phyloP scores from a whole-genome alignment of 2,113 vertebrate genomes.

The Alligator mississippiensis region DNA sequence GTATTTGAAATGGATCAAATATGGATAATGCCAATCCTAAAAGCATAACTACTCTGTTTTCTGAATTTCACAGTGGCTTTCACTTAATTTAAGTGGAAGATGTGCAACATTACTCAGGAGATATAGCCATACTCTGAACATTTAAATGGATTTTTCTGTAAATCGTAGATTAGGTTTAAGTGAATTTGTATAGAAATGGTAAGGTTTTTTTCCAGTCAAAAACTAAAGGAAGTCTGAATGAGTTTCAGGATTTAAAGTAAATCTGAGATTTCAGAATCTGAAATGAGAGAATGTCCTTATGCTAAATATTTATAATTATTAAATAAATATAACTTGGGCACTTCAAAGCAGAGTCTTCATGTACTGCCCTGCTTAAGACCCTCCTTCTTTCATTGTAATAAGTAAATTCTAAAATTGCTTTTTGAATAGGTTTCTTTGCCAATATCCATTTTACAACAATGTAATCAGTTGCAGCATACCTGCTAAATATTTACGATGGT shows the following conservation, averaged over 20 bases:
- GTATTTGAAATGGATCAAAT: neutral
- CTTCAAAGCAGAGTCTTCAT: neutral
- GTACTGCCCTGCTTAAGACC: neutral
- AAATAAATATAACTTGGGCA: neutral
- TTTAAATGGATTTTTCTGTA: neutral
- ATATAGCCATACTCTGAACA: neutral
- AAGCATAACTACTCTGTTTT: neutral
- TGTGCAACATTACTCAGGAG: neutral
- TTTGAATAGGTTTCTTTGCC: constrained; percentile 49
- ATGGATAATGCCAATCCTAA: neutral
- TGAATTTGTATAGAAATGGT: neutral
- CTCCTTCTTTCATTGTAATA: constrained; percentile 11
- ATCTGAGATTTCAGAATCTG: neutral
- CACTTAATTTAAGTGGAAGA: neutral
- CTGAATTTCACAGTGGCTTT: neutral
- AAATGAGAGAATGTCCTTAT: neutral
- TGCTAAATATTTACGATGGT: constrained; percentile 73
- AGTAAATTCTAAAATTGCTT: constrained; percentile 12
- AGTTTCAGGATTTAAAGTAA: neutral
- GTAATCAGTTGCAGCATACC: constrained; percentile 68
- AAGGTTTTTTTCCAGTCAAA: neutral
- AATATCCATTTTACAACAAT: constrained; percentile 63
- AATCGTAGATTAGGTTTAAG: neutral
- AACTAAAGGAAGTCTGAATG: neutral
- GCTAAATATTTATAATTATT: neutral